Evolutionary conservation across 2,888 invertebrate species (phyloP).

Genomic region (Andrena minutula): DNA sequence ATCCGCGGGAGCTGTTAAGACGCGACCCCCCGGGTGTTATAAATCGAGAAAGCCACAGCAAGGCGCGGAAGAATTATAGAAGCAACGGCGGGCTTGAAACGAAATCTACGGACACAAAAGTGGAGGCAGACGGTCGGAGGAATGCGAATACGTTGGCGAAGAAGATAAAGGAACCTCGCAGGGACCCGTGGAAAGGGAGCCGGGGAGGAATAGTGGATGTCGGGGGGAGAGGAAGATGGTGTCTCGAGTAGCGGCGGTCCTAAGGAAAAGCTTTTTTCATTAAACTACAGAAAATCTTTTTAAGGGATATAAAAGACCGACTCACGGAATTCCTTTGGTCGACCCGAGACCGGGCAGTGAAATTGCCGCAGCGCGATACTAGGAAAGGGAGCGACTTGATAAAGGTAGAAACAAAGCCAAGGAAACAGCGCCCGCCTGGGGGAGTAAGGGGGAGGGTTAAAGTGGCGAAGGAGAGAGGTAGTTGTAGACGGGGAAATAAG

Average conservation of each 20-base stretch:
- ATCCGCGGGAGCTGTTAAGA: too few species aligned
- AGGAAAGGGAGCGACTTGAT: constrained; percentile 53
- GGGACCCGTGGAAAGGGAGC: not conserved
- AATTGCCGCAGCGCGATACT: constrained; percentile 61
- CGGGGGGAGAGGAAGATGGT: constrained; percentile 8
- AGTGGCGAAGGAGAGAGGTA: not conserved
- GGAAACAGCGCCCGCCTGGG: constrained; percentile 14
- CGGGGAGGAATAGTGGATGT: not conserved
- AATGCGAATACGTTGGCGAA: not conserved
- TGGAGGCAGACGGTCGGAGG: not conserved
- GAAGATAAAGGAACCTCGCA: constrained; percentile 22
- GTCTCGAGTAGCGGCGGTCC: constrained; percentile 53
- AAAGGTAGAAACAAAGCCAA: constrained; percentile 55
- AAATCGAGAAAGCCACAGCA: not conserved
- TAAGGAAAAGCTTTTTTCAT: constrained; percentile 70
- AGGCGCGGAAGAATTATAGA: not conserved
- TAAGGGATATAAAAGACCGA: constrained; percentile 68
- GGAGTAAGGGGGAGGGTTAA: not conserved
- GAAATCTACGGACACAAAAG: constrained; percentile 14
- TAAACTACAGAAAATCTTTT: constrained; percentile 71
- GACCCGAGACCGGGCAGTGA: constrained; percentile 52
- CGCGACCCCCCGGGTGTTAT: too few species aligned
- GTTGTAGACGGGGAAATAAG: constrained; percentile 15
- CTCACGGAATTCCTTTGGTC: constrained; percentile 66
- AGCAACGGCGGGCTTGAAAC: not conserved